Conservation (phyloP, 1,140 invertebrate species). For the Octopus bimaculoides region DNA sequence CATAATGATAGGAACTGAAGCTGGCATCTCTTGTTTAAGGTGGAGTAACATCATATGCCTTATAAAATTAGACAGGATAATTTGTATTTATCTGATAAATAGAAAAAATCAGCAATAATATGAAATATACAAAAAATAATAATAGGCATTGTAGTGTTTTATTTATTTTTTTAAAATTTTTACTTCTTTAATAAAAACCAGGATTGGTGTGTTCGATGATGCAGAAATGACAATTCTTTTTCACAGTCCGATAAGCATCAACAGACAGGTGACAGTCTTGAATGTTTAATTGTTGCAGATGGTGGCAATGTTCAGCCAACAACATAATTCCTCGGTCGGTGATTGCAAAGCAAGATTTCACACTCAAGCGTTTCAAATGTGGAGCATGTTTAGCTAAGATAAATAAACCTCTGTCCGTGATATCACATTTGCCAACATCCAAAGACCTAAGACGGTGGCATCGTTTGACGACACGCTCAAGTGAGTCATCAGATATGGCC, state of each 20-base stretch:
- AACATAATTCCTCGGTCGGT: slow-evolving; percentile 83
- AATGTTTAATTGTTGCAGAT: slow-evolving; percentile 84
- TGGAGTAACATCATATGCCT: no score
- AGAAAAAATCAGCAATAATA: no score
- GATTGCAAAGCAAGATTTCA: slow-evolving; percentile 84
- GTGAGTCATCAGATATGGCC: slow-evolving; percentile 84
- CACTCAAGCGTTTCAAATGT: slow-evolving; percentile 83
- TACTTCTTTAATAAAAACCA: slow-evolving; percentile 70
- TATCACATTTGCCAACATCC: slow-evolving; percentile 89
- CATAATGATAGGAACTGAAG: no score
- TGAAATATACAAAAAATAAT: no score
- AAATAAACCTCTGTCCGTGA: slow-evolving; percentile 81
- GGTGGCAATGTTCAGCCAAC: slow-evolving; percentile 78
- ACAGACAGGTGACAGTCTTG: slow-evolving; percentile 83
- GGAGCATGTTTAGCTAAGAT: slow-evolving; percentile 84
- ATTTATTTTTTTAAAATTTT: no score
- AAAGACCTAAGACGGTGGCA: slow-evolving; percentile 80
- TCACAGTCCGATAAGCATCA: slow-evolving; percentile 84
- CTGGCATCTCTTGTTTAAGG: no score
- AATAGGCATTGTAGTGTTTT: no score
- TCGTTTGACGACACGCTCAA: slow-evolving; percentile 76
- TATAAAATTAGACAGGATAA: no score
- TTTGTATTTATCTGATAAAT: no score
- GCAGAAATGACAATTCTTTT: slow-evolving; percentile 85
- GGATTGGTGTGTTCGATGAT: slow-evolving; percentile 94